These are phyloP conservation scores for Carlito syrichta DNA, from an alignment of 2,113 vertebrate species.

Conservation along the genomic window DNA sequence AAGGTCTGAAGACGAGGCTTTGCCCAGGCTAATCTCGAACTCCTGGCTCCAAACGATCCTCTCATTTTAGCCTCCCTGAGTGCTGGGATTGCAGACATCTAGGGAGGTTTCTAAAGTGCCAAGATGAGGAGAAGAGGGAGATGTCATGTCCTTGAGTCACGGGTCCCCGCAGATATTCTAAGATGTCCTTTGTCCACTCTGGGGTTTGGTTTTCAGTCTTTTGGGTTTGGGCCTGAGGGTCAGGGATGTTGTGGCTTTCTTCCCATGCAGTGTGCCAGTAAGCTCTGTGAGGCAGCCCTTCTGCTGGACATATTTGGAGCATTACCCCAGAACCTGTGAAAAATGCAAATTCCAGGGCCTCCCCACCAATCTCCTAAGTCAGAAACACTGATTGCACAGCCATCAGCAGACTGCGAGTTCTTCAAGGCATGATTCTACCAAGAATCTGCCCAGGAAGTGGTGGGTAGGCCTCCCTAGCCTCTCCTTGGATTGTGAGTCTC, in stretches of 20 bases:
- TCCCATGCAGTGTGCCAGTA: rapidly evolving
- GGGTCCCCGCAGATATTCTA: not conserved
- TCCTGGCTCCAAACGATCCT: too few species aligned
- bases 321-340: not conserved
- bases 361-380: not conserved
- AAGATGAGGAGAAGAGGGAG: not conserved
- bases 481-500: not conserved
- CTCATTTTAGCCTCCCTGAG: too few species aligned
- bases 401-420: not conserved
- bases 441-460: not conserved
- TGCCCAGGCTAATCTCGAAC: too few species aligned
- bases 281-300: not conserved
- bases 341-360: not conserved
- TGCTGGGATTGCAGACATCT: too few species aligned
- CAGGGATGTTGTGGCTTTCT: not conserved
- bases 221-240: not conserved
- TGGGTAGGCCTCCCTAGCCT: not conserved
- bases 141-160: not conserved
- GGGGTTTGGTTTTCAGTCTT: too few species aligned
- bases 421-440: not conserved
- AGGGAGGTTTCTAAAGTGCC: not conserved
- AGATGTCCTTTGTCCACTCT: not conserved
- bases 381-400: not conserved
- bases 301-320: not conserved
- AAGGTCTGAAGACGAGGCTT: too few species aligned